Evolutionary conservation across 2,888 invertebrate species (phyloP), one percentile per base, ranked within the genome.

Genomic region (Cerastis rubricosa): DNA sequence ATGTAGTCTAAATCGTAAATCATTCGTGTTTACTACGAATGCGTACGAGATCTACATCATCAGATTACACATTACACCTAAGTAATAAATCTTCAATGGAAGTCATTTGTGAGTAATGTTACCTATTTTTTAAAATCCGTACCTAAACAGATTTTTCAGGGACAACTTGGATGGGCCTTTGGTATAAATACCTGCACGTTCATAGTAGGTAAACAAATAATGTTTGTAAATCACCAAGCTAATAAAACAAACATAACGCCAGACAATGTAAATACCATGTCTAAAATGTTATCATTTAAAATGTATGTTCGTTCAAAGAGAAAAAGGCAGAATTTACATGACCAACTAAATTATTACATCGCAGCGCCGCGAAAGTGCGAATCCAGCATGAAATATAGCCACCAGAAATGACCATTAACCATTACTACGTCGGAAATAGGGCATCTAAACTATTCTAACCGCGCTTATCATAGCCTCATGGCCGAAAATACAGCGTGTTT

Each of bases 401-500:
- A 59, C 29, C 68, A 85, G 73, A 76, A 68, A 68, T 29, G 49
- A 64, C 25, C 59, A 66, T 57, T 45, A 51, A n/a, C 68, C 19
- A 71, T 65, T 54, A 78, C 35, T n/a, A 22, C 45, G 54, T 17
- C 51, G 63, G 69, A 85, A 84, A 76, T 74, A 70, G 84, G 77
- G 57, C 77, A 77, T 75, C 66, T 57, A 47, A 70, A 74, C 74
- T 65, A 66, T 57, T 63, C 51, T 40, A 71, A 63, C 68, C 67
- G 68, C 66, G 61, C 71, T 68, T 79, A 77, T 79, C 78, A 74
- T 54, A 78, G 69, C 57, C 85, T 76, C 81, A 71, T 65, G 66
- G 78, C 70, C 75, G 74, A 79, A 84, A 83, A 78, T 78, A 83
- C 87, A 83, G 77, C 76, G 67, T 77, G 84, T 81, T 79, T 79